These are phyloP conservation scores for Proisotoma minuta DNA, from an alignment of 2,888 invertebrate genomes.

Conservation along the genomic window DNA sequence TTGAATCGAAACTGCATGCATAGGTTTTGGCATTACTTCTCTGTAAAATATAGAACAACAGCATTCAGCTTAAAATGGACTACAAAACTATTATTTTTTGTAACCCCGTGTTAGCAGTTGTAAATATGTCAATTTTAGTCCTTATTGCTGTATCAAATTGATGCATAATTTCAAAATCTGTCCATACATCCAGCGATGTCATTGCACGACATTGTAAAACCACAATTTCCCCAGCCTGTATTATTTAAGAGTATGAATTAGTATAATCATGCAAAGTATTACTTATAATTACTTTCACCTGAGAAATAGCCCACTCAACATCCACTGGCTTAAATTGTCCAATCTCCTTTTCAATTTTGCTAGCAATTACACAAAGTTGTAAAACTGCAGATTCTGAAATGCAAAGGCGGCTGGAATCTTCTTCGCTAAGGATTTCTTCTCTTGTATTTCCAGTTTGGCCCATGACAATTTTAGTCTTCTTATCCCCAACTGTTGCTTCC, in stretches of 20 bases:
- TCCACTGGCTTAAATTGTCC: conserved; percentile 62
- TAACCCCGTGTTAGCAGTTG: conserved; percentile 72
- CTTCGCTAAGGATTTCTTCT: conserved; percentile 51
- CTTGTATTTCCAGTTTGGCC: conserved; percentile 53
- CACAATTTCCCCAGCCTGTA: conserved; percentile 53
- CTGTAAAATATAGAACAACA: conserved; percentile 49
- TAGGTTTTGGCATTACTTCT: conserved; percentile 63
- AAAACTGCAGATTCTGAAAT: conserved; percentile 58
- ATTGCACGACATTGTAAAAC: conserved; percentile 74
- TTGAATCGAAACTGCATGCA: conserved; percentile 58
- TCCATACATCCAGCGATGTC: conserved; percentile 67
- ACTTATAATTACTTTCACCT: no score
- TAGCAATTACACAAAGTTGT: conserved; percentile 58
- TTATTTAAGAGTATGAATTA: not conserved
- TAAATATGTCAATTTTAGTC: conserved; percentile 61
- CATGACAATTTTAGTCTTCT: conserved; percentile 56
- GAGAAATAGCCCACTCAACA: conserved; percentile 71
- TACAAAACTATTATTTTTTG: conserved; percentile 48
- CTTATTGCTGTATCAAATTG: conserved; percentile 68
- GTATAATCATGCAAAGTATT: not conserved
- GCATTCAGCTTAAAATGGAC: not conserved
- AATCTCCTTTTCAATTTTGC: conserved; percentile 63
- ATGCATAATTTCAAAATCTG: conserved; percentile 71
- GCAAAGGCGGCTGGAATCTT: conserved; percentile 55
- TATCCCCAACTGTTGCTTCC: conserved; percentile 50